A percentile compares a stretch with the other conserved stretches of the same genome.
Evolutionary conservation across 2,113 vertebrate species (phyloP).

Genomic region (Apteryx owenii): DNA sequence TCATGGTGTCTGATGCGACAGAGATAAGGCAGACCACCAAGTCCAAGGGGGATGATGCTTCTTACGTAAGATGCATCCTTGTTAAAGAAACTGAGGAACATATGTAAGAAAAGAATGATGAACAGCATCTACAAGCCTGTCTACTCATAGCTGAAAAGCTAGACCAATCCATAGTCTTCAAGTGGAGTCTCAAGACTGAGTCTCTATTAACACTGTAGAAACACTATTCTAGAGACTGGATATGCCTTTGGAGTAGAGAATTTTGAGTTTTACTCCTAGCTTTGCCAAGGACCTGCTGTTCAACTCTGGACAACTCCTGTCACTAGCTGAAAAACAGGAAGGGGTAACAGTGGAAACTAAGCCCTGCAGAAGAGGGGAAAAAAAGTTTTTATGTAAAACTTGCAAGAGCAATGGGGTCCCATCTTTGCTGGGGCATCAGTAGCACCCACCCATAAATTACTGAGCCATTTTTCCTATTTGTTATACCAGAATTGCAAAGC

Average conservation of each 20-base stretch:
- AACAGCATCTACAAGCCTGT: no score
- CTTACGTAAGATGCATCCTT: no score
- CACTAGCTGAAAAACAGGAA: background rate
- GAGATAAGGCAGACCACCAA: no score
- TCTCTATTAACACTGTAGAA: background rate
- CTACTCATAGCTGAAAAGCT: no score
- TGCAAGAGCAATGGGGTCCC: background rate
- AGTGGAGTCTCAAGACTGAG: no score
- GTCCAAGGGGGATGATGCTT: no score
- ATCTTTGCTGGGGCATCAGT: background rate
- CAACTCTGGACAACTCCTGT: background rate
- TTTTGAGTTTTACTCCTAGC: background rate
- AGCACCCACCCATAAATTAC: background rate
- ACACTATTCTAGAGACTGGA: background rate
- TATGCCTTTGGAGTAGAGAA: background rate
- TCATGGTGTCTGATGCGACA: no score
- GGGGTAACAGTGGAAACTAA: accelerated
- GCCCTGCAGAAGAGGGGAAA: background rate
- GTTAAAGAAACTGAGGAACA: no score
- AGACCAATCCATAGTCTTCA: no score
- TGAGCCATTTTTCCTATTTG: background rate
- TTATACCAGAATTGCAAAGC: background rate
- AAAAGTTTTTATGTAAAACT: background rate
- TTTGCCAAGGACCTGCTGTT: background rate
- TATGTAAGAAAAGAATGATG: no score